Conservation (phyloP, 2,888 invertebrate species). For the Drosophila flavopinicola region DNA sequence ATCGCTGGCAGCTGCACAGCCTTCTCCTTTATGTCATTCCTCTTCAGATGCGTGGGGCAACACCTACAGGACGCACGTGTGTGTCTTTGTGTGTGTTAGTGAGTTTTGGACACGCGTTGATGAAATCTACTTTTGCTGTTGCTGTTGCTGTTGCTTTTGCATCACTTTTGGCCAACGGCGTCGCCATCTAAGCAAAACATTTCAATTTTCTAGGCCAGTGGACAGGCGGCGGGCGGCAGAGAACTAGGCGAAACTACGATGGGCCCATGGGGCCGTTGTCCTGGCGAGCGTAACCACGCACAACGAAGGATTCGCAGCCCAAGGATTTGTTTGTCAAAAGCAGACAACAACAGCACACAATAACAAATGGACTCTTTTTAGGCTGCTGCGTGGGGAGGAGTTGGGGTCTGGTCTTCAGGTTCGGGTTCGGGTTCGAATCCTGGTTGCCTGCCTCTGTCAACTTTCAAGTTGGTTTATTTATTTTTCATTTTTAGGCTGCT, state of each 20-base stretch:
- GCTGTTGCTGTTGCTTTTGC: conserved; percentile 24
- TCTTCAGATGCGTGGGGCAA: conserved; percentile 55
- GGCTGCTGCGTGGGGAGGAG: conserved; percentile 9
- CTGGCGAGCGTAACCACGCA: conserved; percentile 78
- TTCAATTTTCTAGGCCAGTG: conserved; percentile 79
- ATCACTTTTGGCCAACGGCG: conserved; percentile 45
- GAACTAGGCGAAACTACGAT: conserved; percentile 53
- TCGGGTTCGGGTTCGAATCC: conserved; percentile 45
- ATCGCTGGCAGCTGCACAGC: conserved; percentile 62
- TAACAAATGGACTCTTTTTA: conserved; percentile 46
- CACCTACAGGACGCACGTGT: conserved; percentile 71
- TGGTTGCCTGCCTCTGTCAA: conserved; percentile 66
- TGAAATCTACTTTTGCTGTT: conserved; percentile 41
- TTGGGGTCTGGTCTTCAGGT: background rate
- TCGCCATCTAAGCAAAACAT: conserved; percentile 64
- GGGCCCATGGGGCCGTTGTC: conserved; percentile 65
- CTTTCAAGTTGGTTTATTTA: conserved; percentile 70
- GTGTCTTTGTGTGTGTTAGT: conserved; percentile 18
- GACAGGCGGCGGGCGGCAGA: conserved; percentile 48
- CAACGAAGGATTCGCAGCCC: conserved; percentile 72
- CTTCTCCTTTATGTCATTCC: conserved; percentile 2
- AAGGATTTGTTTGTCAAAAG: conserved; percentile 79
- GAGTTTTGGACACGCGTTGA: conserved; percentile 51
- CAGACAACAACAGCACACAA: conserved; percentile 58
- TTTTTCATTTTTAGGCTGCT: conserved; percentile 65